phyloP scores from a whole-genome alignment of 2,888 invertebrate genomes.

The Clitarchus hookeri region DNA sequence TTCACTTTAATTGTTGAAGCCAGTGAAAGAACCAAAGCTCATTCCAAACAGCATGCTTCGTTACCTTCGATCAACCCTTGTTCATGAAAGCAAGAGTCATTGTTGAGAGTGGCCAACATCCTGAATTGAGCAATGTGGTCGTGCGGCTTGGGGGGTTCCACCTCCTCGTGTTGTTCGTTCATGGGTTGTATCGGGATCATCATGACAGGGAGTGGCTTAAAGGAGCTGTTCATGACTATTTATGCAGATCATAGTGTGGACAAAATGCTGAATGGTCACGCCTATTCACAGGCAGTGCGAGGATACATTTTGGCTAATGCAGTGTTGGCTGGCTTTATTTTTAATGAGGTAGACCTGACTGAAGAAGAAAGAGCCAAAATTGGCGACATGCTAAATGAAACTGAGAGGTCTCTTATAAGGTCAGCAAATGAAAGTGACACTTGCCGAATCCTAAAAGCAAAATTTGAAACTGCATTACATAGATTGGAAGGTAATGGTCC shows the following conservation, averaged over 20 bases:
- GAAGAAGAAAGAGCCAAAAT: too few relatives aligned
- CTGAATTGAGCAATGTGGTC: slow-evolving; percentile 37
- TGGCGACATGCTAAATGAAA: too few relatives aligned
- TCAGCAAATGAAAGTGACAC: too few relatives aligned
- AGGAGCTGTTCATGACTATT: slow-evolving; percentile 10
- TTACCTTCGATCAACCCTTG: slow-evolving; percentile 50
- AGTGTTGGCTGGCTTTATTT: too few relatives aligned
- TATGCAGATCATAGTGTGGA: slow-evolving; percentile 18
- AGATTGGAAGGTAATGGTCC: too few relatives aligned
- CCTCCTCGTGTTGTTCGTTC: slow-evolving; percentile 38
- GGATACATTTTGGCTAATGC: too few relatives aligned
- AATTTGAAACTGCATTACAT: too few relatives aligned
- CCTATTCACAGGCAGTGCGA: slow-evolving; percentile 23
- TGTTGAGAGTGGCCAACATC: slow-evolving; percentile 42
- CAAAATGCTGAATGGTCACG: slow-evolving; percentile 21
- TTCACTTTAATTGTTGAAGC: slow-evolving; percentile 42
- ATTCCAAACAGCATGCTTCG: slow-evolving; percentile 44
- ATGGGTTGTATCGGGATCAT: slow-evolving; percentile 35
- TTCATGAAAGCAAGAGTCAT: slow-evolving; percentile 49
- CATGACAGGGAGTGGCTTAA: slow-evolving; percentile 36
- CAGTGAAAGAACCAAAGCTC: slow-evolving; percentile 41
- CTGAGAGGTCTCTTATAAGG: too few relatives aligned
- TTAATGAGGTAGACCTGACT: too few relatives aligned
- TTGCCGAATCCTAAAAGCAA: too few relatives aligned
- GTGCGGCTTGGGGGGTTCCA: slow-evolving; percentile 42